A percentile compares a stretch with the other conserved stretches of the same genome.
These are phyloP conservation scores for Rhopilema esculentum DNA, from an alignment of 30 jellyfish, hydroid and myxozoan genomes.

Conservation along the genomic window DNA sequence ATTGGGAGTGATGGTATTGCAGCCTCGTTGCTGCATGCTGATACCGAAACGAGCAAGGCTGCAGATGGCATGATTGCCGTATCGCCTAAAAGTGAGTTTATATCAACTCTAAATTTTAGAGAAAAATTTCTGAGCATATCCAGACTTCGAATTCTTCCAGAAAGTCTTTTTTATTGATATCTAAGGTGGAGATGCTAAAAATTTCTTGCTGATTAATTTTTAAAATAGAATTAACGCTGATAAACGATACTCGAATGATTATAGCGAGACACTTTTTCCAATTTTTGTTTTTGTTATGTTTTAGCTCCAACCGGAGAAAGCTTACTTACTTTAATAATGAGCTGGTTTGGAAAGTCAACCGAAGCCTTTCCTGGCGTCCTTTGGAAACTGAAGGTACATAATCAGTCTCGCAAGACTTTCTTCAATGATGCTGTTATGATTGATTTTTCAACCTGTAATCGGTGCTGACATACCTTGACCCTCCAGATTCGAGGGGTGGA, in stretches of 20 bases:
- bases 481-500: too few species aligned
- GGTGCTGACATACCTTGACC: too few species aligned
- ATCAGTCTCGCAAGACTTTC: neutral
- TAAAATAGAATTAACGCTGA: too few species aligned
- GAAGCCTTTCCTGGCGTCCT: constrained; percentile 88
- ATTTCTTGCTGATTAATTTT: too few species aligned
- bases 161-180: too few species aligned
- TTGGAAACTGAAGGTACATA: constrained; percentile 73
- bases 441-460: too few species aligned
- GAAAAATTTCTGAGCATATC: neutral
- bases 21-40: constrained; percentile 70
- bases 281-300: neutral
- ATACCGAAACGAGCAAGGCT: constrained; percentile 56
- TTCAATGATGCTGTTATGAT: too few species aligned
- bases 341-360: constrained; percentile 78
- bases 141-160: too few species aligned
- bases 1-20: constrained; percentile 90
- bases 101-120: neutral
- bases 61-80: constrained; percentile 84
- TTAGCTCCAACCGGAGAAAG: constrained; percentile 72
- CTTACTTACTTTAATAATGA: constrained; percentile 65
- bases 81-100: constrained; percentile 76
- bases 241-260: too few species aligned
- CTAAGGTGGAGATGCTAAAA: too few species aligned
- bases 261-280: neutral